A percentile compares a stretch with the other conserved stretches of the same genome.
These are phyloP conservation scores for Andricus grossulariae DNA, from an alignment of 1,140 invertebrate species.

Conservation along the genomic window DNA sequence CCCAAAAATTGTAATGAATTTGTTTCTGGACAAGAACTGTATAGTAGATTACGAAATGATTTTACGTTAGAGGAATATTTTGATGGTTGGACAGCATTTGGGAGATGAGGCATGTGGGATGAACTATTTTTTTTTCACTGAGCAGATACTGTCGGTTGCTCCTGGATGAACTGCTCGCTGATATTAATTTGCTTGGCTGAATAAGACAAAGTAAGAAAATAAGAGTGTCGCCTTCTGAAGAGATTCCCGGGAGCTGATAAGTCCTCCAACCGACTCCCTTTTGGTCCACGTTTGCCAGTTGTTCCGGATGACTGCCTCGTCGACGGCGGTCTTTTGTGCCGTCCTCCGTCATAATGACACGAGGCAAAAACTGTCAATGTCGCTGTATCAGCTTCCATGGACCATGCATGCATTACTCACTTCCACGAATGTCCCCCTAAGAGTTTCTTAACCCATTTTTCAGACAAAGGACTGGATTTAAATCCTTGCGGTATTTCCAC, in stretches of 20 bases:
- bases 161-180: constrained; percentile 38
- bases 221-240: constrained; percentile 44
- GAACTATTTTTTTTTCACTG: constrained; percentile 29
- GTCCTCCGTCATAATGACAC: constrained; percentile 62
- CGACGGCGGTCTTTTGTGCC: constrained; percentile 62
- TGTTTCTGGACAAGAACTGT: neutral
- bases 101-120: neutral
- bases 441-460: constrained; percentile 5
- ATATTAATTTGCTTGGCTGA: constrained; percentile 58
- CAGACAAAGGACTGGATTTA: constrained; percentile 2
- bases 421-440: constrained; percentile 22
- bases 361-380: constrained; percentile 61
- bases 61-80: neutral
- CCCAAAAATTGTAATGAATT: neutral
- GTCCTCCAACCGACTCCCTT: constrained; percentile 43
- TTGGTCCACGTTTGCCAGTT: constrained; percentile 42
- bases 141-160: constrained; percentile 39
- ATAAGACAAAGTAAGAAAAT: constrained; percentile 51
- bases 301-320: constrained; percentile 52
- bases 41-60: neutral
- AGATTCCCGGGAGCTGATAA: constrained; percentile 55
- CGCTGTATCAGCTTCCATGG: constrained; percentile 59
- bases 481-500: neutral
- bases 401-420: constrained; percentile 55
- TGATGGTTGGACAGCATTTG: neutral